Conservation (phyloP, 2,113 vertebrate genomes). For the Cyanoramphus novaezelandiae region DNA sequence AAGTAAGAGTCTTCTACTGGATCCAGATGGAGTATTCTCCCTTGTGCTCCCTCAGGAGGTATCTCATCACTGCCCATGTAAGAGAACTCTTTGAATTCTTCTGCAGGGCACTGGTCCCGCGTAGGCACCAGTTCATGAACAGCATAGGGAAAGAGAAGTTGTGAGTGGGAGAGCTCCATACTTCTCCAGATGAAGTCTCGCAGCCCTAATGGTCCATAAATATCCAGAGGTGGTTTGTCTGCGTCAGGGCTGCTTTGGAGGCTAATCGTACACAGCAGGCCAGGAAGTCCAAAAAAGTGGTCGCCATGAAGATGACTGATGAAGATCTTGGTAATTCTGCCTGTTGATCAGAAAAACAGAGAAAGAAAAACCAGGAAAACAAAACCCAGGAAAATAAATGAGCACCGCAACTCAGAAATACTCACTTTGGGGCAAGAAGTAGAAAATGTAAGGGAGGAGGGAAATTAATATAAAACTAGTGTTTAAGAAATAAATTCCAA, state of each 20-base stretch:
- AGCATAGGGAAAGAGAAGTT: slow-evolving; percentile 84
- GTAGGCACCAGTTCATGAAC: slow-evolving; percentile 90
- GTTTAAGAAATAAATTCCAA: not conserved
- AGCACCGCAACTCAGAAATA: not conserved
- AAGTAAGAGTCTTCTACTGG: slow-evolving; percentile 73
- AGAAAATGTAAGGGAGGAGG: not conserved
- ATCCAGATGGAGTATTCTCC: slow-evolving; percentile 77
- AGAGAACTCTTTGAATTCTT: slow-evolving; percentile 73
- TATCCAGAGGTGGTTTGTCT: slow-evolving; percentile 77
- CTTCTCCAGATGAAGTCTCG: slow-evolving; percentile 79
- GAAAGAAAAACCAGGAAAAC: not conserved
- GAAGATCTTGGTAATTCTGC: slow-evolving; percentile 90
- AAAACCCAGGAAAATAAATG: not conserved
- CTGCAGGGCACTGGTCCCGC: slow-evolving; percentile 82
- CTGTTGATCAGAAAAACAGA: slow-evolving; percentile 57
- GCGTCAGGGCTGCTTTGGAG: slow-evolving; percentile 77
- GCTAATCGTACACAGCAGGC: slow-evolving; percentile 89
- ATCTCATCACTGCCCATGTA: not conserved
- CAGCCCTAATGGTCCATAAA: slow-evolving; percentile 88
- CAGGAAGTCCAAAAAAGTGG: slow-evolving; percentile 91
- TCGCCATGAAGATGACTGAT: slow-evolving; percentile 93
- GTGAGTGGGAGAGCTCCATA: slow-evolving; percentile 84
- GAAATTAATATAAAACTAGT: not conserved
- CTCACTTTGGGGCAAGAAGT: not conserved
- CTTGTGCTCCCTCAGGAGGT: slow-evolving; percentile 58